Percentiles rank a stretch among this genome's conserved stretches.
Conservation (phyloP, 2,888 invertebrate species). For the Bellardia bayeri region DNA sequence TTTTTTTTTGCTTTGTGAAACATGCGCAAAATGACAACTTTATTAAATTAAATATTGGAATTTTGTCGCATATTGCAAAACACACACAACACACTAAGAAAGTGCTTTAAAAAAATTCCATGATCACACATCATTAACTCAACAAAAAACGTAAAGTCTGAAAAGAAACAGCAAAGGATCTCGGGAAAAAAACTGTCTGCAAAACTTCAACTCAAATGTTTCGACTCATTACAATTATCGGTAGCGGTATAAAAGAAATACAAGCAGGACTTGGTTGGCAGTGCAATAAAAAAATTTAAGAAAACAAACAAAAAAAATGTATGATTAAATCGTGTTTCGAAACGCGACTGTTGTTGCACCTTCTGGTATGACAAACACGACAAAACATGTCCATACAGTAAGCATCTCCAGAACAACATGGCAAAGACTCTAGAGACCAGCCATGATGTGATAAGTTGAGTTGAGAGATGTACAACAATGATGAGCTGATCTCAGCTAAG, state of each 20-base stretch:
- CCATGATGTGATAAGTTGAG: slow-evolving; percentile 15
- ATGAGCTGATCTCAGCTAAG: slow-evolving; percentile 41
- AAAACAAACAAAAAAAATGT: slow-evolving; percentile 23
- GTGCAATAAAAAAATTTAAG: background rate
- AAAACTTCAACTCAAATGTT: slow-evolving; percentile 57
- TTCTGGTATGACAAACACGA: slow-evolving; percentile 74
- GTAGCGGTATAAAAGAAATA: slow-evolving; percentile 45
- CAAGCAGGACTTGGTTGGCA: slow-evolving; percentile 53
- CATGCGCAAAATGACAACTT: slow-evolving; percentile 72
- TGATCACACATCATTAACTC: slow-evolving; percentile 76
- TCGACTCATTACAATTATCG: slow-evolving; percentile 74
- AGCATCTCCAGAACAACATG: background rate
- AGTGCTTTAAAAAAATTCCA: slow-evolving; percentile 75
- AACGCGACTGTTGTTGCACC: slow-evolving; percentile 75
- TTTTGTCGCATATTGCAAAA: slow-evolving; percentile 66
- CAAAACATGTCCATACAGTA: slow-evolving; percentile 65
- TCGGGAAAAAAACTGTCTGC: slow-evolving; percentile 56
- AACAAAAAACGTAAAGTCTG: slow-evolving; percentile 63
- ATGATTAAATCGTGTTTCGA: slow-evolving; percentile 69
- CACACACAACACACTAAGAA: slow-evolving; percentile 34
- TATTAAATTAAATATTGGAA: slow-evolving; percentile 75
- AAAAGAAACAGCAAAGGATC: slow-evolving; percentile 37
- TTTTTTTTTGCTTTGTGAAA: slow-evolving; percentile 39
- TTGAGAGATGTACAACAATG: slow-evolving; percentile 14
- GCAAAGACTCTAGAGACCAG: slow-evolving; percentile 67